A percentile compares a stretch with the other conserved stretches of the same genome.
These are phyloP conservation scores for Ophioninae sp. DNA, from an alignment of 2,888 invertebrate species.

Conservation along the genomic window DNA sequence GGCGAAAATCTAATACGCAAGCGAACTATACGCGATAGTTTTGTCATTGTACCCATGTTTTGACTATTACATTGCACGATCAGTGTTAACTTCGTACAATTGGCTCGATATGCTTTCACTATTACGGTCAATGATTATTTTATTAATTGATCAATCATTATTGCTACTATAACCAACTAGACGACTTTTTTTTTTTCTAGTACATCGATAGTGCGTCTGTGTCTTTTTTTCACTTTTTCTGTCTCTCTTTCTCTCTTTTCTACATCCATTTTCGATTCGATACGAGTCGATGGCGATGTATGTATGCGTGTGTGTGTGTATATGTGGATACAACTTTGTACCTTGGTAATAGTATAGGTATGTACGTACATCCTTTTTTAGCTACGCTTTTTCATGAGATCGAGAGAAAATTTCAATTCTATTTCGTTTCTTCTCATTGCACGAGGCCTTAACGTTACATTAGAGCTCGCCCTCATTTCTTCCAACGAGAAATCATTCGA, in stretches of 20 bases:
- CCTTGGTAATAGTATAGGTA: conserved; percentile 38
- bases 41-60: conserved; percentile 24
- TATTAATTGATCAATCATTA: conserved; percentile 53
- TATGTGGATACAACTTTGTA: conserved; percentile 46
- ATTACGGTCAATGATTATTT: conserved; percentile 22
- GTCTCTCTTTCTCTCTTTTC: conserved; percentile 13
- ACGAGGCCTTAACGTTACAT: conserved; percentile 46
- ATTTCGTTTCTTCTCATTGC: conserved; percentile 18
- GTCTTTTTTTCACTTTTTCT: conserved; percentile 19
- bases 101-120: conserved; percentile 46
- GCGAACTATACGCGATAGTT: conserved; percentile 40
- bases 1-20: conserved; percentile 50
- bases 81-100: conserved; percentile 32
- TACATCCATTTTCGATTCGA: conserved; percentile 51
- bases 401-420: conserved; percentile 22
- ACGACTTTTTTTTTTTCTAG: conserved; percentile 52
- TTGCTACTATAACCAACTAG: conserved; percentile 54
- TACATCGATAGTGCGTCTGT: conserved; percentile 60
- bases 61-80: conserved; percentile 41
- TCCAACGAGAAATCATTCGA: neutral
- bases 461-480: conserved; percentile 6
- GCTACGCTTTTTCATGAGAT: conserved; percentile 4
- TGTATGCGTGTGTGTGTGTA: conserved; percentile 41
- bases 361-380: conserved; percentile 15
- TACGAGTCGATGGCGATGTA: conserved; percentile 54